Evolutionary conservation across 2,888 invertebrate genomes (phyloP).

Genomic region (Dryadula phaetusa): DNA sequence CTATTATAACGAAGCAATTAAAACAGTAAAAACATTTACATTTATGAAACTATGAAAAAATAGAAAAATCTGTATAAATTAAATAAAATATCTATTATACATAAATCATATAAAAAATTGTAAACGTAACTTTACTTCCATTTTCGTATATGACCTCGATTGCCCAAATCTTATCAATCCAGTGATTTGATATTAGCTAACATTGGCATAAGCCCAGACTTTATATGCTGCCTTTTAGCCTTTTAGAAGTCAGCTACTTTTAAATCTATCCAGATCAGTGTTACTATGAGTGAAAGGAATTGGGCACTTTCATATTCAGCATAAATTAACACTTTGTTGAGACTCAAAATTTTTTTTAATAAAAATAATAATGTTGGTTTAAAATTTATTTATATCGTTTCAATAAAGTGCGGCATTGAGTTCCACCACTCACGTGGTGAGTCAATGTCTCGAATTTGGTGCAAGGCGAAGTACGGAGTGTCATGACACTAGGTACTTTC

Average conservation of each 20-base stretch:
- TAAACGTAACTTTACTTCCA: not conserved
- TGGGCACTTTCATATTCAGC: slow-evolving; percentile 33
- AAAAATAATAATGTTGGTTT: too few species aligned
- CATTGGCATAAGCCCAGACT: slow-evolving; percentile 54
- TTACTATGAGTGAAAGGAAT: slow-evolving; percentile 39
- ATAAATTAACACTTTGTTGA: slow-evolving; percentile 17
- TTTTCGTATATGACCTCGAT: slow-evolving; percentile 45
- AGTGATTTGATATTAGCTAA: slow-evolving; percentile 49
- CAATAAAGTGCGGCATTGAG: too few species aligned
- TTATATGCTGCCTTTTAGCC: slow-evolving; percentile 25
- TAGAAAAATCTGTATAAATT: too few species aligned
- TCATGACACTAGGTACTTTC: too few species aligned
- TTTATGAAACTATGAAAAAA: too few species aligned
- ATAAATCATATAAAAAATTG: too few species aligned
- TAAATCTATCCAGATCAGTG: slow-evolving; percentile 36
- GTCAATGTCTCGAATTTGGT: too few species aligned
- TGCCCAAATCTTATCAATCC: slow-evolving; percentile 56
- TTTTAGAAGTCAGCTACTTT: slow-evolving; percentile 36
- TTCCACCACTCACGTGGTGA: too few species aligned
- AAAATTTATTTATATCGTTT: not conserved
- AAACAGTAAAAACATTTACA: too few species aligned
- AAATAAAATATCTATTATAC: not conserved
- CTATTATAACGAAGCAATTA: too few species aligned
- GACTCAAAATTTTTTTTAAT: too few species aligned
- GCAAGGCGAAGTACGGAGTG: too few species aligned